Evolutionary conservation across 2,113 vertebrate species (phyloP), one percentile per base, ranked within the genome.

Genomic region (Bufo gargarizans): DNA sequence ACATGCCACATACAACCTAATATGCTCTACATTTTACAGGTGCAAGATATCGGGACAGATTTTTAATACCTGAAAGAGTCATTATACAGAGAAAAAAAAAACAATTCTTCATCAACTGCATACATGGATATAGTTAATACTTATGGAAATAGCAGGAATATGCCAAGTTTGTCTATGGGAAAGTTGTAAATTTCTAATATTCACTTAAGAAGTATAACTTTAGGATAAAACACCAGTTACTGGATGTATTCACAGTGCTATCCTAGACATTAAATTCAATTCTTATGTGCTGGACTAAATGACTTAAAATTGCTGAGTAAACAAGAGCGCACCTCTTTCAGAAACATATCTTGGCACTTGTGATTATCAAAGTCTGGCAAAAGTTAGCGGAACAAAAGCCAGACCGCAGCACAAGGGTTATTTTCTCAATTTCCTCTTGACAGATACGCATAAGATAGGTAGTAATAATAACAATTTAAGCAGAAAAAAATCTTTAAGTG

Each of bases 231-330:
- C 17, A 1, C 45, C 72, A 50, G 72, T 76, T 76, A 76, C 50
- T 76, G 72, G 72, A 76, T 76, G 49, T 76, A 76, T 47, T 76
- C 4, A 20, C 45, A 59, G 20, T 76, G 17, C 16, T 76, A 59
- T 71, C 33, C 22, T 74, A 76, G 84, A 45, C 49, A 85, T 33
- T 19, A 3, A 74, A 76, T 47, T 58, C 16, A 45, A 16, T 22
- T 59, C 71, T 59, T 56, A 53, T 59, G 71, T 76, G 84, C 84
- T 20, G 53, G 16, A 49, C 84, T 55, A 85, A 85, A 85, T 85
- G 16, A 85, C 84, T 85, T 45, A 59, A 85, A 76, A 76, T 76
- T 71, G 82, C 82, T 84, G 67, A 85, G 84, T 85, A 85, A 85
- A 85, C 84, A 74, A 67, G 45, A 83, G 67, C 20, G 82, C 82